Evolutionary conservation across 2,888 invertebrate genomes (phyloP).

Genomic region (Drosophila stalkeri): DNA sequence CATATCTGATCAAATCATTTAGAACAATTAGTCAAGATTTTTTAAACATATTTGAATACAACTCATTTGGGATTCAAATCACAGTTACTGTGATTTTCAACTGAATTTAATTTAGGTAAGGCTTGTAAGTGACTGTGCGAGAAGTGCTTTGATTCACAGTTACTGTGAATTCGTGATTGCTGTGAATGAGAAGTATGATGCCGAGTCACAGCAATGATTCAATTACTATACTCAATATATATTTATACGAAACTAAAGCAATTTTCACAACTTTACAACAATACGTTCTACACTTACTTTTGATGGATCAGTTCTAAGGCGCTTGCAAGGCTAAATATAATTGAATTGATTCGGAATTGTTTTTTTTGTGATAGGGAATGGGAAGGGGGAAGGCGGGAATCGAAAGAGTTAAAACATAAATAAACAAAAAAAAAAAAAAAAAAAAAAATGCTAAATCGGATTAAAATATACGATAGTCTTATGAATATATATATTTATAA

Average conservation of each 20-base stretch:
- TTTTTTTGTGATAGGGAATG: neutral
- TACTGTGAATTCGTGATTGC: slow-evolving; percentile 5
- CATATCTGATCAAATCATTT: slow-evolving; percentile 5
- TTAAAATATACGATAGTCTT: slow-evolving; percentile 47
- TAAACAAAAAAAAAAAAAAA: slow-evolving; percentile 39
- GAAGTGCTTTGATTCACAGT: slow-evolving; percentile 7
- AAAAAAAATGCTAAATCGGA: slow-evolving; percentile 54
- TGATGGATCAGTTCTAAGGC: slow-evolving; percentile 74
- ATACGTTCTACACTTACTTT: slow-evolving; percentile 77
- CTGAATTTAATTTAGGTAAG: neutral
- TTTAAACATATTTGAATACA: neutral
- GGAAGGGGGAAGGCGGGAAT: neutral
- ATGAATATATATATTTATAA: slow-evolving; percentile 14
- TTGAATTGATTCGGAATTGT: slow-evolving; percentile 18
- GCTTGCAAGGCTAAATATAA: slow-evolving; percentile 78
- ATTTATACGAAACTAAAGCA: slow-evolving; percentile 15
- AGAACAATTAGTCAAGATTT: neutral
- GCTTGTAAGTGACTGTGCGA: neutral
- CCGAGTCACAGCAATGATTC: slow-evolving; percentile 4
- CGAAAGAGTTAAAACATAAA: slow-evolving; percentile 37
- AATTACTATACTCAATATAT: neutral
- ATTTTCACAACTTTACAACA: slow-evolving; percentile 22
- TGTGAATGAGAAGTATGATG: slow-evolving; percentile 3
- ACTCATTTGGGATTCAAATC: neutral
- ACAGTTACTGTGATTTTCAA: neutral